Evolutionary conservation across 2,888 invertebrate species (phyloP).

Genomic region (Cheiracanthium punctorium): DNA sequence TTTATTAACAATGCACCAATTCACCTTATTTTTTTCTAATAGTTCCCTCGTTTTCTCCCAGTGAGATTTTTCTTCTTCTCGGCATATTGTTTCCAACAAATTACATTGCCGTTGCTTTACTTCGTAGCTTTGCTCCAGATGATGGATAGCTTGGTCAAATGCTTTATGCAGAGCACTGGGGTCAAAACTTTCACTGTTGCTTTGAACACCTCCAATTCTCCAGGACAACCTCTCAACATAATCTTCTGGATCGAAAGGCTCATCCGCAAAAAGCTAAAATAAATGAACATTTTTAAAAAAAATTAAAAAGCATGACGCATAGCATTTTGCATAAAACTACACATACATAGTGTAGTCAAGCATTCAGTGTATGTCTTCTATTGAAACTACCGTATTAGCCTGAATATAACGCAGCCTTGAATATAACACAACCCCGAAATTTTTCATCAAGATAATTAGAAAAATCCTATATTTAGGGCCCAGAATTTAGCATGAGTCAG

Average conservation of each 20-base stretch:
- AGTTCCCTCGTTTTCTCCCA: conserved; percentile 87
- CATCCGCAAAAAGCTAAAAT: conserved; percentile 80
- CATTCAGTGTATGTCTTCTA: too few species aligned
- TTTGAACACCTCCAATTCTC: conserved; percentile 84
- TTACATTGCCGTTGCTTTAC: conserved; percentile 87
- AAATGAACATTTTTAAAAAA: neutral
- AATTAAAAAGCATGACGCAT: too few species aligned
- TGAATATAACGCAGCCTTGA: too few species aligned
- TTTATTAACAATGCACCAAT: too few species aligned
- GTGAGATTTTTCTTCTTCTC: conserved; percentile 90
- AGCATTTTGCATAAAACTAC: too few species aligned
- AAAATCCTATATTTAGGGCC: too few species aligned
- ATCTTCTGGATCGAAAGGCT: conserved; percentile 96
- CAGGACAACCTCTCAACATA: conserved; percentile 98
- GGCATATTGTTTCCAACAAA: conserved; percentile 85
- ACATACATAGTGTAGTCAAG: too few species aligned
- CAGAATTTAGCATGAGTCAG: too few species aligned
- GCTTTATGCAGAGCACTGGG: conserved; percentile 91
- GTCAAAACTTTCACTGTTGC: conserved; percentile 84
- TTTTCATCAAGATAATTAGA: too few species aligned
- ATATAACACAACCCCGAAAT: too few species aligned
- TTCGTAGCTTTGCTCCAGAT: conserved; percentile 85
- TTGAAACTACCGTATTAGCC: too few species aligned
- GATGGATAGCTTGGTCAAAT: conserved; percentile 91
- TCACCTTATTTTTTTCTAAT: conserved; percentile 89